Percentiles rank a stretch among this genome's conserved stretches.
Conservation (phyloP, 92 coral and sea anemone genomes). For the Zoanthus sociatus region DNA sequence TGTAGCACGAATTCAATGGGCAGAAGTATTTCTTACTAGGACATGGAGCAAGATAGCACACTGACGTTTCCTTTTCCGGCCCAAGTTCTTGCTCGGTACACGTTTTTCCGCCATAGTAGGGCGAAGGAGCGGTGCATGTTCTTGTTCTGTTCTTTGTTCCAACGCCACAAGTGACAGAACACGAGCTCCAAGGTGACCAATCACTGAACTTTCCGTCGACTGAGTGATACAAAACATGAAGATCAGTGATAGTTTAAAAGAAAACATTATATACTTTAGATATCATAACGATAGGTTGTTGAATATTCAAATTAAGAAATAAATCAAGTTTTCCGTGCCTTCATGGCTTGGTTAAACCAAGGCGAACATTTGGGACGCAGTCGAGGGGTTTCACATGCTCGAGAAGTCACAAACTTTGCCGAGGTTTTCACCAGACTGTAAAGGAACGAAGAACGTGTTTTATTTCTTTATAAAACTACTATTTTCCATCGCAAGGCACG, state of each 20-base stretch:
- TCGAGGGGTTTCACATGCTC: too few relatives aligned
- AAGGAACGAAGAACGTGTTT: too few relatives aligned
- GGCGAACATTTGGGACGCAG: too few relatives aligned
- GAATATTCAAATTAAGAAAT: too few relatives aligned
- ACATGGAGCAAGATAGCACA: conserved; percentile 92
- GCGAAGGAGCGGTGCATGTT: conserved; percentile 80
- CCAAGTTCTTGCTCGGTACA: conserved; percentile 94
- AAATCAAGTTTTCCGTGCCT: too few relatives aligned
- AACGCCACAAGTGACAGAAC: conserved; percentile 93
- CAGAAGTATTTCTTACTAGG: conserved; percentile 70
- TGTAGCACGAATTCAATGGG: neutral
- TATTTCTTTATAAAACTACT: too few relatives aligned
- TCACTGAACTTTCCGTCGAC: conserved; percentile 90
- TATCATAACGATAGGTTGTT: too few relatives aligned
- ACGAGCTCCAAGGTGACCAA: conserved; percentile 96
- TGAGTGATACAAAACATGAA: conserved; percentile 21
- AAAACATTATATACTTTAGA: neutral
- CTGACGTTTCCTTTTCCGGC: conserved; percentile 72
- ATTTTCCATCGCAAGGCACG: too few relatives aligned
- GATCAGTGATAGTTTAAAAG: neutral
- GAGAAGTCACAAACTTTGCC: too few relatives aligned
- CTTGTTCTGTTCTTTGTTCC: conserved; percentile 94
- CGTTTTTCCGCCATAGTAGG: conserved; percentile 92
- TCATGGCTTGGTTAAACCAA: too few relatives aligned
- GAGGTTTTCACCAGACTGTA: too few relatives aligned